Evolutionary conservation across 1,140 invertebrate genomes (phyloP), one percentile per base, ranked within the genome.

Genomic region (Drosophila ogumai): DNA sequence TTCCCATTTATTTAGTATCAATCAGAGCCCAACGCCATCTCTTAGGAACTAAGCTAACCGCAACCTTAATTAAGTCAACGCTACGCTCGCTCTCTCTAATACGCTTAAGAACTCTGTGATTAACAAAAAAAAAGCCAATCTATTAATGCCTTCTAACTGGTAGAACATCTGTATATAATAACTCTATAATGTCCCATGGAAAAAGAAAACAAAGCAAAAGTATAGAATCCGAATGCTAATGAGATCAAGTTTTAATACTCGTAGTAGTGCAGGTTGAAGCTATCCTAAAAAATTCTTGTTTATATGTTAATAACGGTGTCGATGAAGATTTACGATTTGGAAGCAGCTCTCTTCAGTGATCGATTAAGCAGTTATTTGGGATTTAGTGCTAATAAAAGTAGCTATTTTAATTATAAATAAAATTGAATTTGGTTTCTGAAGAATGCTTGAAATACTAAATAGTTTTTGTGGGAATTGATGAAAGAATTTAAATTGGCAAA

Each of bases 201-300:
- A 6, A 55, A 60, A 66, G 50, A 75, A 56, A 60, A 74, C 68
- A 54, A 75, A 64, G 61, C 65, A 68, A 68, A 87, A 61, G 49
- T 67, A 79, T 77, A 64, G 85, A 88, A 79, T 80, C 76, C 76
- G 85, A 88, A 90, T 90, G 85, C 85, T 90, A 90, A 90, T 90
- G 85, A 90, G 85, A 85, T 79, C 25, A 52, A 43, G 47, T 52
- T 56, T 25, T 58, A 57, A 63, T 61, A 55, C 52, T 54, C 17
- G 75, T 54, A 57, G 75, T 49, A 54, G 63, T 59, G 34, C 60
- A 75, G 81, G 68, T 69, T 72, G 60, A 73, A 68, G 57, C 60
- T 58, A 25, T 79, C 12, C 46, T 65, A 52, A 52, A 58, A 68
- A 58, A 31, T 61, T 56, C 13, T 47, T 55, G 15, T 64, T 63